A percentile compares a stretch with the other conserved stretches of the same genome.
phyloP scores from a whole-genome alignment of 2,797 vertebrate species.

The Trachops cirrhosus region DNA sequence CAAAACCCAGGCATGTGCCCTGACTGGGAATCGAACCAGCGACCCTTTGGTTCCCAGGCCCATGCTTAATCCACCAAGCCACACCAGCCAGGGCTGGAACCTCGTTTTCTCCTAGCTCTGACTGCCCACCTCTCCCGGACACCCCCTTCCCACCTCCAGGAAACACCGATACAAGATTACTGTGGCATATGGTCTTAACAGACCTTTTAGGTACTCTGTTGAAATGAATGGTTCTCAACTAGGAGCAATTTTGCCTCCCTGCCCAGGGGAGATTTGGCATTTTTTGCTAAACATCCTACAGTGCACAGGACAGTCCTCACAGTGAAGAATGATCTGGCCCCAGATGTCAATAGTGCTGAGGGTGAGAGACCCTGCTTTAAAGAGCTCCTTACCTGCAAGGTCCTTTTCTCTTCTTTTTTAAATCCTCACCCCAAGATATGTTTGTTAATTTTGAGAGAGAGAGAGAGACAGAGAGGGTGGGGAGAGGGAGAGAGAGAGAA shows the following conservation, averaged over 20 bases:
- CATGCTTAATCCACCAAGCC: too few relatives aligned
- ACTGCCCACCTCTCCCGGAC: not conserved
- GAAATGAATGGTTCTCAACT: not conserved
- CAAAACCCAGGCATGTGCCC: too few relatives aligned
- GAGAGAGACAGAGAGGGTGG: accelerated
- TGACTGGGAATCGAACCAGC: too few relatives aligned
- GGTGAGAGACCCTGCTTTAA: not conserved
- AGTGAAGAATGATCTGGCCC: not conserved
- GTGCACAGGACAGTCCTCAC: not conserved
- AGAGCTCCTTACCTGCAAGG: not conserved
- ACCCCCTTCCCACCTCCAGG: not conserved
- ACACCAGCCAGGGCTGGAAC: not conserved
- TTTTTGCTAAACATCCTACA: not conserved
- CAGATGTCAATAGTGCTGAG: not conserved
- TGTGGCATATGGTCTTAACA: not conserved
- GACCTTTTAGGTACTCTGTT: not conserved
- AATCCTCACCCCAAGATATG: not conserved
- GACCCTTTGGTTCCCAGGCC: too few relatives aligned
- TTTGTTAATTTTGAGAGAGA: too few relatives aligned
- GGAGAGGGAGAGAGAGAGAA: too few relatives aligned
- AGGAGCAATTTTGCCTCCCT: not conserved
- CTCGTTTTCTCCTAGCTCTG: not conserved
- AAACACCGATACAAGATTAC: not conserved
- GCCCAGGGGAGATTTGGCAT: not conserved
- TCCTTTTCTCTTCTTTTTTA: not conserved